Evolutionary conservation across 2,888 invertebrate species (phyloP).

Genomic region (Eilema caniola): DNA sequence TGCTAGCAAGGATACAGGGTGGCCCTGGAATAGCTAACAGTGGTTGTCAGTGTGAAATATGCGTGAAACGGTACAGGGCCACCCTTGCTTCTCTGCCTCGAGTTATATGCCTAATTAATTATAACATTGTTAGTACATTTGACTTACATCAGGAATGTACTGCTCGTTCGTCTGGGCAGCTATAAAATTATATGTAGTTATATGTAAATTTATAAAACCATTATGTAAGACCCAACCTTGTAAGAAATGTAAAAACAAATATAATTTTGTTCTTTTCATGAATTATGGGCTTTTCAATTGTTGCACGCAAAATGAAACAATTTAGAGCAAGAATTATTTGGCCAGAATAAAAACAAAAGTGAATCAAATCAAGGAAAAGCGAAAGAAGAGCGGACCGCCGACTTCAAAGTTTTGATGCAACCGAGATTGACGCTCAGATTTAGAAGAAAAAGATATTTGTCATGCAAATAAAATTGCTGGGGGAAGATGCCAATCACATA

Average conservation of each 20-base stretch:
- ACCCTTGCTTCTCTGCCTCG: neutral
- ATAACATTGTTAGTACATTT: conserved; percentile 5
- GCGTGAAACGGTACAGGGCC: neutral
- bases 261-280: neutral
- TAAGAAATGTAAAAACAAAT: neutral
- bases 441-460: too few relatives aligned
- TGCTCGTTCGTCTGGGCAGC: neutral
- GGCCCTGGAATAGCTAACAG: neutral
- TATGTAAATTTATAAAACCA: neutral
- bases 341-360: too few relatives aligned
- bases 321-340: too few relatives aligned
- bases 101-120: neutral
- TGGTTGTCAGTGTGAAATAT: conserved; percentile 2
- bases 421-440: too few relatives aligned
- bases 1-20: neutral
- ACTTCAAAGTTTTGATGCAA: too few relatives aligned
- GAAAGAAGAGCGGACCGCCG: too few relatives aligned
- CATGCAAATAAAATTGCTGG: too few relatives aligned
- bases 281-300: neutral
- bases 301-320: too few relatives aligned
- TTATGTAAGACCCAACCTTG: neutral
- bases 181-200: neutral
- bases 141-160: neutral
- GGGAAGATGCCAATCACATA: too few relatives aligned
- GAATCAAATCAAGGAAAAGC: too few relatives aligned